Evolutionary conservation across 1,140 invertebrate species (phyloP).

Genomic region (Carposina sasakii): DNA sequence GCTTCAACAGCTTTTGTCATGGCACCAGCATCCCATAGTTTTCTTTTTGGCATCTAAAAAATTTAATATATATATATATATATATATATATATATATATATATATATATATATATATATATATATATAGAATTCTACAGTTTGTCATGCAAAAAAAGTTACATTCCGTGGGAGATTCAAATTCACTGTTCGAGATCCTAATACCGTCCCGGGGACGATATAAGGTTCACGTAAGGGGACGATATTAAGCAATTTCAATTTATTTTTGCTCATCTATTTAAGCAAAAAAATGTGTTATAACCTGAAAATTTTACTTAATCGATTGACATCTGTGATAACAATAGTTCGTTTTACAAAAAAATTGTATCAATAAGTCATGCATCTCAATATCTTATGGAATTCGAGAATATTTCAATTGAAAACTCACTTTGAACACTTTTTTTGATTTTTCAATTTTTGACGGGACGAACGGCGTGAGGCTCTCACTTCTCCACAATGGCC

Average conservation of each 20-base stretch:
- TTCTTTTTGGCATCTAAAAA: neutral
- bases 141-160: too few relatives aligned
- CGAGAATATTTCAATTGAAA: neutral
- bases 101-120: too few relatives aligned
- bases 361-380: neutral
- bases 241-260: neutral
- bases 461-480: neutral
- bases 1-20: constrained; percentile 36
- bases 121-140: too few relatives aligned
- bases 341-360: neutral
- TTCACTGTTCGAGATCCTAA: neutral
- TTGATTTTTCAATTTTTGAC: neutral
- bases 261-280: neutral
- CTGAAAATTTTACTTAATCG: neutral
- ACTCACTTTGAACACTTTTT: neutral
- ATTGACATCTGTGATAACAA: neutral
- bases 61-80: neutral
- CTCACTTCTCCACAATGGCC: neutral
- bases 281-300: neutral
- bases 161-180: too few relatives aligned
- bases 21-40: neutral
- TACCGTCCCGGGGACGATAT: neutral
- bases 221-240: neutral
- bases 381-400: neutral
- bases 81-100: too few relatives aligned